Evolutionary conservation across 53 echinoderm and acorn worm genomes (phyloP).

Genomic region (Glandiceps talaboti): DNA sequence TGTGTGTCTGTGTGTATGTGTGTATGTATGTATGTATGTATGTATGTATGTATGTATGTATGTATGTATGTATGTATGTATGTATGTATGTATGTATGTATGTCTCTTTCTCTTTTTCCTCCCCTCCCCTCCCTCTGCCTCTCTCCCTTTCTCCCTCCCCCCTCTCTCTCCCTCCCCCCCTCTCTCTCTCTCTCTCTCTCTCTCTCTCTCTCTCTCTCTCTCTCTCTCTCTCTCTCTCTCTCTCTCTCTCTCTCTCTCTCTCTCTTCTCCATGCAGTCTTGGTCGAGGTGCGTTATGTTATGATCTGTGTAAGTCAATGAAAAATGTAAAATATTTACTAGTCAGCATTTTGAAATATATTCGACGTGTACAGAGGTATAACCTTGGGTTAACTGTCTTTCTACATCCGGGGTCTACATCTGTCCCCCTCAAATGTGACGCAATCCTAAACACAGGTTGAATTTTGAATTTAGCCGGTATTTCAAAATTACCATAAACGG

Average conservation of each 20-base stretch:
- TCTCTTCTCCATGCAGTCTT: background rate
- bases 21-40: background rate
- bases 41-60: background rate
- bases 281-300: too few relatives aligned
- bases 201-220: background rate
- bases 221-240: background rate
- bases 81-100: background rate
- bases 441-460: too few relatives aligned
- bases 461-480: too few relatives aligned
- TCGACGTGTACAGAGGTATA: too few relatives aligned
- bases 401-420: too few relatives aligned
- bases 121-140: background rate
- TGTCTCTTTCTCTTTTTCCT: background rate
- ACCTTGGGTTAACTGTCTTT: too few relatives aligned
- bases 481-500: too few relatives aligned
- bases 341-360: too few relatives aligned
- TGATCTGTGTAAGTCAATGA: too few relatives aligned
- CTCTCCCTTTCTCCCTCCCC: conserved; percentile 4
- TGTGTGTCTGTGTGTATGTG: background rate
- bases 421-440: too few relatives aligned
- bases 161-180: background rate
- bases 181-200: conserved; percentile 6
- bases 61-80: background rate
- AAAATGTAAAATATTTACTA: too few relatives aligned
- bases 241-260: background rate